phyloP scores from a whole-genome alignment of 2,888 invertebrate species.

The Choristoneura rosaceana region DNA sequence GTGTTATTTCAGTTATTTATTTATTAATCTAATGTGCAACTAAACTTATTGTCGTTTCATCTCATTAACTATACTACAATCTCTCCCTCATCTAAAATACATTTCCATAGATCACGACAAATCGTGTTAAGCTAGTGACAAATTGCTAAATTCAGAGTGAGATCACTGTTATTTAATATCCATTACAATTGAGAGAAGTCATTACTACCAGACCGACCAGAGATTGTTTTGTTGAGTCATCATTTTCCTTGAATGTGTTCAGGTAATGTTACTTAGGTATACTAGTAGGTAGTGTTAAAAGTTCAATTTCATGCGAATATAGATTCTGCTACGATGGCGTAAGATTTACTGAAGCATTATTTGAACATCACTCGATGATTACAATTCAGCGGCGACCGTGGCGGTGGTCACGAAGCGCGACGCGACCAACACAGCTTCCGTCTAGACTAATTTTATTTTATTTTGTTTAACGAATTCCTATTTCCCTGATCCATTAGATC shows the following conservation, averaged over 20 bases:
- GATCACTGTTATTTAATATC: constrained; percentile 10
- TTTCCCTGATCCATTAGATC: background rate
- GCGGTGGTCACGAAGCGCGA: constrained; percentile 25
- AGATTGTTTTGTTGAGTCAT: constrained; percentile 23
- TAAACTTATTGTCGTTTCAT: background rate
- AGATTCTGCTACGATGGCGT: constrained; percentile 28
- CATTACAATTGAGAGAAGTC: constrained; percentile 9
- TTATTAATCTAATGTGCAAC: background rate
- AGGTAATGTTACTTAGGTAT: background rate
- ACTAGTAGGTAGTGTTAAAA: background rate
- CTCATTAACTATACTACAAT: background rate
- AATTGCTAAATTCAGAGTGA: constrained; percentile 4
- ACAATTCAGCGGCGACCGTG: constrained; percentile 10
- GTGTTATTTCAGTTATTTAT: no score
- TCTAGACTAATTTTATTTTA: background rate
- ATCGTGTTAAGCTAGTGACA: constrained; percentile 18
- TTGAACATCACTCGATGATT: constrained; percentile 29
- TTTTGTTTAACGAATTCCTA: background rate
- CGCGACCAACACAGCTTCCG: constrained; percentile 17
- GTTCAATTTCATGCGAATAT: constrained; percentile 24
- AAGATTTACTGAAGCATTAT: constrained; percentile 38
- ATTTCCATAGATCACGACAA: background rate
- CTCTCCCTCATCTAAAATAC: constrained; percentile 17
- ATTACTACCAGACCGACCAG: background rate
- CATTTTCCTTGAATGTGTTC: constrained; percentile 9